These are phyloP conservation scores for Benitochromis conjunctus DNA, from an alignment of 2,113 vertebrate species.

Conservation along the genomic window DNA sequence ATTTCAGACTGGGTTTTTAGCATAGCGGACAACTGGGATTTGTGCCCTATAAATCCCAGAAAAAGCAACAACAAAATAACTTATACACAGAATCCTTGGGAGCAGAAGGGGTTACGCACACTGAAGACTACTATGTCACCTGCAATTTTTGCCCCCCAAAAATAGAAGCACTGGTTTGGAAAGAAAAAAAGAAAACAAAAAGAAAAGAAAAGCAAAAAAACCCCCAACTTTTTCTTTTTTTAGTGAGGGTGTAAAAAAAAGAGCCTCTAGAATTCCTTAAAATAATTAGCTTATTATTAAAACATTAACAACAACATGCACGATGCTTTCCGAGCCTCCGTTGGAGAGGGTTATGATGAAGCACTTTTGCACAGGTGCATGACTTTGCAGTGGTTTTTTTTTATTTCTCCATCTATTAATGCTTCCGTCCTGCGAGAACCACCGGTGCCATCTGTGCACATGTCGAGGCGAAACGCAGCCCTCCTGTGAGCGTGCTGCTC, in stretches of 20 bases:
- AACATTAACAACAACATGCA: slow-evolving; percentile 69
- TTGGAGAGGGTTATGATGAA: slow-evolving; percentile 6
- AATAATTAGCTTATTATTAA: slow-evolving; percentile 72
- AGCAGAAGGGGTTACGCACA: slow-evolving; percentile 48
- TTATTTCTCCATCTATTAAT: slow-evolving; percentile 1
- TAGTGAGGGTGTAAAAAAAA: slow-evolving; percentile 40
- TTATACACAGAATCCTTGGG: slow-evolving; percentile 51
- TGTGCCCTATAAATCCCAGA: slow-evolving; percentile 43
- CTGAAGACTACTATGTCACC: slow-evolving; percentile 31
- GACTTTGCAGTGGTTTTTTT: slow-evolving; percentile 5
- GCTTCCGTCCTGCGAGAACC: slow-evolving; percentile 1
- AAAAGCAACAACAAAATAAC: slow-evolving; percentile 63
- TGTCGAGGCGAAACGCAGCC: neutral
- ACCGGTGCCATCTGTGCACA: slow-evolving; percentile 4
- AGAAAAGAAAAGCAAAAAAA: slow-evolving; percentile 31
- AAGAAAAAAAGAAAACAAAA: slow-evolving; percentile 44
- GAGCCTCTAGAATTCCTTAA: slow-evolving; percentile 45
- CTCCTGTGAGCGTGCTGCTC: neutral
- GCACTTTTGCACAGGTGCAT: slow-evolving; percentile 18
- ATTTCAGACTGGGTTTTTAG: slow-evolving; percentile 53
- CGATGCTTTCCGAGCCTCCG: slow-evolving; percentile 51
- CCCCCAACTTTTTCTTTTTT: neutral
- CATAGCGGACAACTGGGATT: slow-evolving; percentile 56
- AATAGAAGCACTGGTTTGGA: slow-evolving; percentile 47
- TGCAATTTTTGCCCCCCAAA: slow-evolving; percentile 4